phyloP scores from a whole-genome alignment of 2,888 invertebrate genomes.

The Megalurothrips usitatus region DNA sequence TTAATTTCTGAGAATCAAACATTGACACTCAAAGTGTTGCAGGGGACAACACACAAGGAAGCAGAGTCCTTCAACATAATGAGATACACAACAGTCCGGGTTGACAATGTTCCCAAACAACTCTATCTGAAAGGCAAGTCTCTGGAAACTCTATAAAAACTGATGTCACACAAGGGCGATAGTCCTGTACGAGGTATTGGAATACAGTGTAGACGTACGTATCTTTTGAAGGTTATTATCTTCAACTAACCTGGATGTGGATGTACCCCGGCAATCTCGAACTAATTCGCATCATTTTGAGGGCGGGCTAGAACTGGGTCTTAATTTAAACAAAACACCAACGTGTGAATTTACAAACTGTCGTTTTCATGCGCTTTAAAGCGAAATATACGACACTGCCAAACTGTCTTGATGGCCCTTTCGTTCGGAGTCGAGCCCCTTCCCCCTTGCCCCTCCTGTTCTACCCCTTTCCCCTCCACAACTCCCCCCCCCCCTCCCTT shows the following conservation, averaged over 20 bases:
- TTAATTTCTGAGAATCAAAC: not conserved
- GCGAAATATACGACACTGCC: too few species aligned
- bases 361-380: too few species aligned
- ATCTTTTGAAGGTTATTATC: not conserved
- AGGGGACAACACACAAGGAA: not conserved
- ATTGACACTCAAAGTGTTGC: not conserved
- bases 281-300: constrained; percentile 12
- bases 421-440: too few species aligned
- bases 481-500: too few species aligned
- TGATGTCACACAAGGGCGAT: too few species aligned
- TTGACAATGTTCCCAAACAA: not conserved
- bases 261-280: not conserved
- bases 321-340: not conserved
- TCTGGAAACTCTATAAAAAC: too few species aligned
- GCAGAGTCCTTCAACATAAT: not conserved
- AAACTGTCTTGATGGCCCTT: too few species aligned
- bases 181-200: too few species aligned
- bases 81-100: not conserved
- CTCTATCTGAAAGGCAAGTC: not conserved
- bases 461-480: too few species aligned
- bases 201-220: too few species aligned
- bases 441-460: too few species aligned
- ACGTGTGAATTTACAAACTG: not conserved
- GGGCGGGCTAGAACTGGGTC: not conserved
- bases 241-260: constrained; percentile 16